Percentiles rank a stretch among this genome's conserved stretches.
Evolutionary conservation across 2,888 invertebrate species (phyloP).

Genomic region (Spodoptera picta): DNA sequence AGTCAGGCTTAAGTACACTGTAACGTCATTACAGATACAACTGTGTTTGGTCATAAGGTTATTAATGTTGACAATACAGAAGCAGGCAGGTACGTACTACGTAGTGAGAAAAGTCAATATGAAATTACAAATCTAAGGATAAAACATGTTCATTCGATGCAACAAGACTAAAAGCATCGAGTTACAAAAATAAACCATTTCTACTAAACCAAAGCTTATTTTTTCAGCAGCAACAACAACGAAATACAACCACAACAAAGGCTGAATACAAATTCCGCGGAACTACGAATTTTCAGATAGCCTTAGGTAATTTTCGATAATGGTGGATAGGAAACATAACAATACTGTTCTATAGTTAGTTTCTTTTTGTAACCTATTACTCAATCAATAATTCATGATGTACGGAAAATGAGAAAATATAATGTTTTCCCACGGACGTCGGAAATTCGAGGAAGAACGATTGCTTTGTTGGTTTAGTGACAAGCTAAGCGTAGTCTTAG

Average conservation of each 20-base stretch:
- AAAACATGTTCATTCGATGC: conserved; percentile 4
- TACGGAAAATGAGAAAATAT: conserved; percentile 8
- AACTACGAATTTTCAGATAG: conserved; percentile 20
- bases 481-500: too few species aligned
- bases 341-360: conserved; percentile 34
- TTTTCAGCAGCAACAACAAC: conserved; percentile 10
- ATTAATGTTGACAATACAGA: conserved; percentile 17
- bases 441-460: too few species aligned
- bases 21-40: conserved; percentile 15
- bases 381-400: conserved; percentile 33
- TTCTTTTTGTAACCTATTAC: conserved; percentile 9
- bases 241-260: conserved; percentile 21
- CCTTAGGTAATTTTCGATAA: conserved; percentile 24
- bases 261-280: conserved; percentile 25
- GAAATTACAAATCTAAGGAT: conserved; percentile 9
- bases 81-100: neutral
- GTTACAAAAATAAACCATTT: too few species aligned
- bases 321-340: conserved; percentile 18
- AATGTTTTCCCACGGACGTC: neutral
- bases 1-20: conserved; percentile 22
- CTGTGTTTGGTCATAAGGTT: conserved; percentile 9
- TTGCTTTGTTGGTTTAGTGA: too few species aligned
- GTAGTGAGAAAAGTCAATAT: conserved; percentile 14
- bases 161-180: too few species aligned
- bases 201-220: too few species aligned